Evolutionary conservation across 2,888 invertebrate species (phyloP).

Genomic region (Nomada fucata): DNA sequence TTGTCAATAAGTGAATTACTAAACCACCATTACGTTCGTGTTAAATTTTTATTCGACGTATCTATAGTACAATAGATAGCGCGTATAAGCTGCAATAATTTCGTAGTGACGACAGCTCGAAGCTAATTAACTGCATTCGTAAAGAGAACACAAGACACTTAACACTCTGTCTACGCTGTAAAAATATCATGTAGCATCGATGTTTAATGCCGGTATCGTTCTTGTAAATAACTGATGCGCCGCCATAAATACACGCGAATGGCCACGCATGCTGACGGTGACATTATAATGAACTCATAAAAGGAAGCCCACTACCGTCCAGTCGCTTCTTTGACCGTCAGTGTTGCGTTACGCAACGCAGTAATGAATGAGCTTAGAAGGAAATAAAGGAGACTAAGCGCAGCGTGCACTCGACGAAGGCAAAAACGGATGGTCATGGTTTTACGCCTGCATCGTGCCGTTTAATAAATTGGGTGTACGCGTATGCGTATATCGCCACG

Average conservation of each 20-base stretch:
- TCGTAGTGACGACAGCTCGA: too few relatives aligned
- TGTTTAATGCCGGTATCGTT: not conserved
- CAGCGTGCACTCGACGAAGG: not conserved
- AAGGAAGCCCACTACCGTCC: not conserved
- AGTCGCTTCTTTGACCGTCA: not conserved
- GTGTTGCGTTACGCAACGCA: not conserved
- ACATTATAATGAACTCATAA: slow-evolving; percentile 9
- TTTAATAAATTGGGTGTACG: slow-evolving; percentile 9
- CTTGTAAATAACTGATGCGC: slow-evolving; percentile 4
- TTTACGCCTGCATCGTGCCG: not conserved
- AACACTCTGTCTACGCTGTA: not conserved
- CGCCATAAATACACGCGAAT: not conserved
- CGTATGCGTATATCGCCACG: not conserved
- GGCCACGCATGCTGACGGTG: slow-evolving; percentile 1
- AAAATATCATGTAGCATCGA: not conserved
- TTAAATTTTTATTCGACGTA: too few relatives aligned
- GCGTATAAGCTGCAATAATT: too few relatives aligned
- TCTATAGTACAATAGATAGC: too few relatives aligned
- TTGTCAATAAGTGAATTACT: too few relatives aligned
- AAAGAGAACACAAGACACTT: not conserved
- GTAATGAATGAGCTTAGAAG: not conserved
- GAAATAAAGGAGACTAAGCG: not conserved
- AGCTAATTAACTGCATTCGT: too few relatives aligned
- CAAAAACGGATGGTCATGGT: not conserved
- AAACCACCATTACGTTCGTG: too few relatives aligned